Evolutionary conservation across 2,797 vertebrate species (phyloP).

Genomic region (Pseudochirops cupreus): DNA sequence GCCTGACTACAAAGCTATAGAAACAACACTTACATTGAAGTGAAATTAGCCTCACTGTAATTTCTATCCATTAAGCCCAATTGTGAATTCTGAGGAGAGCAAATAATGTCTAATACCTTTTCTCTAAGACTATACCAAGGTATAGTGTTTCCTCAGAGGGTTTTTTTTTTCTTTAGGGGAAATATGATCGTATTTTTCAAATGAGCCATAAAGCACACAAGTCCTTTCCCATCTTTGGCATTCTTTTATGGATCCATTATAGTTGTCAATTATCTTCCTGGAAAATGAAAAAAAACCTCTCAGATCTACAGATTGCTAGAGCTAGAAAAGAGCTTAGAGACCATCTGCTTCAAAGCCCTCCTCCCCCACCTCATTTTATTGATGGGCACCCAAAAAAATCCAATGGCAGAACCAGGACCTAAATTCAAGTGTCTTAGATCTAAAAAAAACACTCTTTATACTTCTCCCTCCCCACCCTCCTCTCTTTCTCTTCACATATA

Average conservation of each 20-base stretch:
- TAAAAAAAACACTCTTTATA: not conserved
- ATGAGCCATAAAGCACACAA: not conserved
- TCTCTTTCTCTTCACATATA: too few relatives aligned
- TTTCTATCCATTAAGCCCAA: too few relatives aligned
- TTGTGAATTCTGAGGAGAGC: too few relatives aligned
- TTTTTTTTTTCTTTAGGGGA: too few relatives aligned
- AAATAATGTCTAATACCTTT: too few relatives aligned
- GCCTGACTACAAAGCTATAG: too few relatives aligned
- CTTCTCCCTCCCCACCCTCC: not conserved
- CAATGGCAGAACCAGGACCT: not conserved
- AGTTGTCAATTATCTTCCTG: not conserved
- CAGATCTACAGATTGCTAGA: not conserved
- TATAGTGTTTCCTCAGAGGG: too few relatives aligned
- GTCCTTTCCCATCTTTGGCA: not conserved
- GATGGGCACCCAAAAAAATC: not conserved
- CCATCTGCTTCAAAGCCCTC: not conserved
- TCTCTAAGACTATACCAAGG: too few relatives aligned
- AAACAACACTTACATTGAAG: too few relatives aligned
- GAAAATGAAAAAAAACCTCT: not conserved
- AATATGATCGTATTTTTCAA: too few relatives aligned
- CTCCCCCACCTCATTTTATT: not conserved
- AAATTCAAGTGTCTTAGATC: not conserved
- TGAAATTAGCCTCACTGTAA: too few relatives aligned
- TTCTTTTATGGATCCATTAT: not conserved
- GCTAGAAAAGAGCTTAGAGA: not conserved